Evolutionary conservation across 2,797 vertebrate genomes (phyloP).

Genomic region (Manis crassicaudata): DNA sequence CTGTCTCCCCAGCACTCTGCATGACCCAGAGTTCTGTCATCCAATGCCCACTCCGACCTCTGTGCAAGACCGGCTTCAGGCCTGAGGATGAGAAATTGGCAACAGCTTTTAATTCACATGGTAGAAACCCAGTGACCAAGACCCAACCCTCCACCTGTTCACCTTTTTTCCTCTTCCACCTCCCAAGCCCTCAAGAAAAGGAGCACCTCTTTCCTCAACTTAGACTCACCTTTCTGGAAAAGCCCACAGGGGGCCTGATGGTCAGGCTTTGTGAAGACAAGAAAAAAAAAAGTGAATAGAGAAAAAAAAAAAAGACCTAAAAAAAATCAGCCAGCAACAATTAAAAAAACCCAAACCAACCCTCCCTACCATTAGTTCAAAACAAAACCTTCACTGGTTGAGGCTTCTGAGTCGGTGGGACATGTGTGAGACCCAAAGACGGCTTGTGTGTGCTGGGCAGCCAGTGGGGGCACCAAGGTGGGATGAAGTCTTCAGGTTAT

Average conservation of each 20-base stretch:
- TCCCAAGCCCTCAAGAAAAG: background rate
- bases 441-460: background rate
- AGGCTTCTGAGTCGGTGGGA: slow-evolving; percentile 66
- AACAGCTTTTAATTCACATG: slow-evolving; percentile 55
- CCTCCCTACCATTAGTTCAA: slow-evolving; percentile 70
- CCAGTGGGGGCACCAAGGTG: background rate
- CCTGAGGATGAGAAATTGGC: slow-evolving; percentile 67
- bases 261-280: slow-evolving; percentile 59
- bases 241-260: slow-evolving; percentile 48
- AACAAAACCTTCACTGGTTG: slow-evolving; percentile 75
- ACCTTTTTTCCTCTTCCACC: background rate
- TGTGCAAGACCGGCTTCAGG: slow-evolving; percentile 49
- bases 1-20: background rate
- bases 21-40: background rate
- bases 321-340: slow-evolving; percentile 64
- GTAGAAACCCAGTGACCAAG: slow-evolving; percentile 40
- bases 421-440: slow-evolving; percentile 54
- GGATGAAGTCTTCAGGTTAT: background rate
- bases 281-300: background rate
- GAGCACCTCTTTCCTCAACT: slow-evolving; percentile 45
- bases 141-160: background rate
- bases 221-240: slow-evolving; percentile 69
- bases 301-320: background rate
- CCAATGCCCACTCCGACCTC: background rate
- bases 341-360: slow-evolving; percentile 33